phyloP scores from a whole-genome alignment of 2,797 vertebrate species.

The Miichthys miiuy region DNA sequence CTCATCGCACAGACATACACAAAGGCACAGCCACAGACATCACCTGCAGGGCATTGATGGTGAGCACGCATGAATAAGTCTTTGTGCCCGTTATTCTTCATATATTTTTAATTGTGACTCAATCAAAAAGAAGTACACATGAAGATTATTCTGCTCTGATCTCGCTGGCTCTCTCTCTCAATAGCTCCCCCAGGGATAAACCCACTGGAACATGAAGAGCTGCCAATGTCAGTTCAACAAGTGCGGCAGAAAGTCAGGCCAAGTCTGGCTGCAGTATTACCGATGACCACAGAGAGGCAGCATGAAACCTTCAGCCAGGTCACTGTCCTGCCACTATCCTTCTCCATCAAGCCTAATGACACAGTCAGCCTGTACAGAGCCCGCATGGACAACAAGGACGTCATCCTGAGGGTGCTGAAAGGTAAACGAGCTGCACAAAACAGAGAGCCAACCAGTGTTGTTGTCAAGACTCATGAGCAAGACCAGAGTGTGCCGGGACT shows the following conservation, averaged over 20 bases:
- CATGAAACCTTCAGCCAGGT: constrained; percentile 68
- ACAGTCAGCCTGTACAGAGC: constrained; percentile 70
- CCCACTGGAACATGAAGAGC: constrained; percentile 81
- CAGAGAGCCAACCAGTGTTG: no score
- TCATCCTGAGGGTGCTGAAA: constrained; percentile 79
- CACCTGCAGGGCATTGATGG: constrained; percentile 82
- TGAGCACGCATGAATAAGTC: constrained; percentile 39
- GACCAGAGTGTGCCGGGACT: no score
- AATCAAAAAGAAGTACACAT: neutral
- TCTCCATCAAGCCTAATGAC: constrained; percentile 53
- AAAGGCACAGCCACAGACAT: constrained; percentile 28
- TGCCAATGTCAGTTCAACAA: constrained; percentile 74
- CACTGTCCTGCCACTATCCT: constrained; percentile 59
- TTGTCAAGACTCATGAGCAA: no score
- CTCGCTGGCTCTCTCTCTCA: neutral
- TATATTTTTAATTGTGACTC: neutral
- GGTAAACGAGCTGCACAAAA: constrained; percentile 52
- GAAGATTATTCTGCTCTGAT: neutral
- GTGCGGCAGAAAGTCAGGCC: constrained; percentile 25
- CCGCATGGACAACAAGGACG: constrained; percentile 72
- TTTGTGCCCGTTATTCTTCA: neutral
- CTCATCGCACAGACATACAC: constrained; percentile 29
- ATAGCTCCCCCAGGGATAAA: constrained; percentile 82
- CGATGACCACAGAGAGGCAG: constrained; percentile 57
- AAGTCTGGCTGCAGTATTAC: constrained; percentile 35